A percentile compares a stretch with the other conserved stretches of the same genome.
Conservation (phyloP, 2,888 invertebrate genomes). For the Philereme transversata region DNA sequence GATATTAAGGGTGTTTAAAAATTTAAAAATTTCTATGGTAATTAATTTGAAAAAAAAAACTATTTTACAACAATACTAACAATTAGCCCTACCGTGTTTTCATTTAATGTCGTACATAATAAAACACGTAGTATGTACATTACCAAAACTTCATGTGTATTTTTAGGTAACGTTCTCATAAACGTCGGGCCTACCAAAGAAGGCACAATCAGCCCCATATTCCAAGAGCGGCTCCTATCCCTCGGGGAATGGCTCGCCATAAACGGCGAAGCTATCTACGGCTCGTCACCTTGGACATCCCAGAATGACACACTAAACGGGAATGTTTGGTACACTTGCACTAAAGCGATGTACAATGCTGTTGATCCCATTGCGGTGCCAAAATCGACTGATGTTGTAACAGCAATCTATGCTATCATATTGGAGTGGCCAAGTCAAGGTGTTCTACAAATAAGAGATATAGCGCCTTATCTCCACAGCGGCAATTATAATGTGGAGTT, state of each 20-base stretch:
- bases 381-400: conserved; percentile 43
- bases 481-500: conserved; percentile 53
- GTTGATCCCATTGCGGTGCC: conserved; percentile 50
- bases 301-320: conserved; percentile 92
- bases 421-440: conserved; percentile 88
- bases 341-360: conserved; percentile 51
- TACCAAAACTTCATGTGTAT: no score
- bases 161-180: conserved; percentile 88
- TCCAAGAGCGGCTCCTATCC: conserved; percentile 91
- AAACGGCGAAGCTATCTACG: conserved; percentile 96
- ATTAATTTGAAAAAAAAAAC: no score
- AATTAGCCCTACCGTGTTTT: no score
- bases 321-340: conserved; percentile 89
- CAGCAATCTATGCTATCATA: conserved; percentile 86
- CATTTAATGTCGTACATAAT: no score
- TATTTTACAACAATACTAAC: no score
- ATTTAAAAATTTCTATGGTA: no score
- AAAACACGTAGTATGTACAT: no score
- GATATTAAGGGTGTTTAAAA: no score
- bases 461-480: conserved; percentile 51
- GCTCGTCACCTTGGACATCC: conserved; percentile 88
- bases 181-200: conserved; percentile 96
- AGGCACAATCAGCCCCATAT: conserved; percentile 93
- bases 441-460: conserved; percentile 61
- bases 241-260: conserved; percentile 91